These are phyloP conservation scores for Herpetotheres cachinnans DNA, from an alignment of 2,113 vertebrate genomes.

Conservation along the genomic window DNA sequence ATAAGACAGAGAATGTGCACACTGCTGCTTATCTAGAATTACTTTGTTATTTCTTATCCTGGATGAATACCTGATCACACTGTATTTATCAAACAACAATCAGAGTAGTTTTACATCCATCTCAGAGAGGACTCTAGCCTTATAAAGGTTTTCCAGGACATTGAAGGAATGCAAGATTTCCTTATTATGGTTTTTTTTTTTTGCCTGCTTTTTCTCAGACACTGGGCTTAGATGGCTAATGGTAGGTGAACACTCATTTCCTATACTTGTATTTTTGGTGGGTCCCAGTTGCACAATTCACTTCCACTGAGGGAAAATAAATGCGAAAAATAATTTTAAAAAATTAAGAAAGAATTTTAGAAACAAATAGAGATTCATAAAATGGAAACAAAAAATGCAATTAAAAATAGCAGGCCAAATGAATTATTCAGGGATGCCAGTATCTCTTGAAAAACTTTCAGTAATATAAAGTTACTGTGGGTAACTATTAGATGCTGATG, in stretches of 20 bases:
- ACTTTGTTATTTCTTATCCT: background rate
- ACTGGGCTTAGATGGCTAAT: background rate
- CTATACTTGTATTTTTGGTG: background rate
- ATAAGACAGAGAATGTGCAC: background rate
- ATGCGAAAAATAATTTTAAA: background rate
- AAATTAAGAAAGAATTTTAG: background rate
- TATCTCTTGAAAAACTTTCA: background rate
- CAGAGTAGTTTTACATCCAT: accelerated
- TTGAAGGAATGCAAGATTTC: accelerated
- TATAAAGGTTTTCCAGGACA: background rate
- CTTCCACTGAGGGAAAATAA: background rate
- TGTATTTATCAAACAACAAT: background rate
- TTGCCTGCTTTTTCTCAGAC: background rate
- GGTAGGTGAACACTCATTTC: background rate
- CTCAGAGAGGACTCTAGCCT: background rate
- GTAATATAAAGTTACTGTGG: background rate
- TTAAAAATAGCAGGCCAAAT: background rate
- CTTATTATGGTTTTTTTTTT: background rate
- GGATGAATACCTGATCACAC: background rate
- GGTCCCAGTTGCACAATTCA: background rate
- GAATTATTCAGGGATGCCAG: background rate
- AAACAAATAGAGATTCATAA: background rate
- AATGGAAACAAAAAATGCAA: background rate
- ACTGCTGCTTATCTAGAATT: background rate
- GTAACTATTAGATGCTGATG: background rate